phyloP scores from a whole-genome alignment of 2,888 invertebrate species.

The Liposcelis brunnea region DNA sequence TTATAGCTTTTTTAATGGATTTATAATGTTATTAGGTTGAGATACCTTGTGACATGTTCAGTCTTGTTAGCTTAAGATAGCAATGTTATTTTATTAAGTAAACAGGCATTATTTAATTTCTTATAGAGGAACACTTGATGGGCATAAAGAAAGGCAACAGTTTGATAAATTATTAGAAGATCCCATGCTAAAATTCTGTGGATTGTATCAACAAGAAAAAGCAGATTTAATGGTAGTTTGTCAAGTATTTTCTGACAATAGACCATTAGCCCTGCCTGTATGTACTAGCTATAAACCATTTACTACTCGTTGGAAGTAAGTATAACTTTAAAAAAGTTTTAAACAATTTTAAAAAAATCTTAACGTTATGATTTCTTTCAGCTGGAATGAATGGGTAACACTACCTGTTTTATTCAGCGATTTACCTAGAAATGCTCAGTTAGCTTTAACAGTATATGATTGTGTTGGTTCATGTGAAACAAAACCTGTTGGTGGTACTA shows the following conservation, averaged over 20 bases:
- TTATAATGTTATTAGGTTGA: constrained; percentile 7
- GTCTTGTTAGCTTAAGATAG: not conserved
- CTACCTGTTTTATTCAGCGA: constrained; percentile 83
- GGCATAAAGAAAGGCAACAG: constrained; percentile 67
- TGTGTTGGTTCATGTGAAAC: constrained; percentile 72
- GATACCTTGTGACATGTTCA: no score
- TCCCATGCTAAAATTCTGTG: constrained; percentile 81
- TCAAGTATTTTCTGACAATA: constrained; percentile 65
- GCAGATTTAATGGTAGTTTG: constrained; percentile 80
- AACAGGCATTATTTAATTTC: constrained; percentile 9
- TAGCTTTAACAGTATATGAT: constrained; percentile 82
- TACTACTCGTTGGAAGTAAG: constrained; percentile 81
- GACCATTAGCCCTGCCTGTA: constrained; percentile 68
- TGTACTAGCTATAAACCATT: constrained; percentile 86
- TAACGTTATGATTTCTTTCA: constrained; percentile 26
- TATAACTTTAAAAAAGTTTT: constrained; percentile 17
- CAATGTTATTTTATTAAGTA: constrained; percentile 6
- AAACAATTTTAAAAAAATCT: not conserved
- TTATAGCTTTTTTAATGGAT: constrained; percentile 7
- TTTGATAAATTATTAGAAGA: constrained; percentile 75
- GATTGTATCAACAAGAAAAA: constrained; percentile 56
- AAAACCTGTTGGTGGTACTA: constrained; percentile 80
- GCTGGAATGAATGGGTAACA: constrained; percentile 96
- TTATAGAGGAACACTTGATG: constrained; percentile 80
- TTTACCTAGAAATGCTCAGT: constrained; percentile 67